Evolutionary conservation across 2,888 invertebrate species (phyloP).

Genomic region (Pseudanteris insignis): DNA sequence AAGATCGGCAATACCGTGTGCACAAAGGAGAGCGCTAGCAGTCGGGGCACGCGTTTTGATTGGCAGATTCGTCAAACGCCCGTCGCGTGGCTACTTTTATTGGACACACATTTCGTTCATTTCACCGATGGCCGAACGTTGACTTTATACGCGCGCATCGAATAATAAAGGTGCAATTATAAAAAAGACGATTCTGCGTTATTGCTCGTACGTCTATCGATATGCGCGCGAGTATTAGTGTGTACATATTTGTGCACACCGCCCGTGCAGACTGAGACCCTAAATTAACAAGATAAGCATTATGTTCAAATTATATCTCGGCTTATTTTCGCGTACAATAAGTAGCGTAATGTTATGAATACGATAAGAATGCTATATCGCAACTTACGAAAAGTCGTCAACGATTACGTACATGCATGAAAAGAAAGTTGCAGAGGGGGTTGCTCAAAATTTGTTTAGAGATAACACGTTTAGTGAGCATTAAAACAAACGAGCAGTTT

Average conservation of each 20-base stretch:
- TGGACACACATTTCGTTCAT: conserved; percentile 38
- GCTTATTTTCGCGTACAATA: too few species aligned
- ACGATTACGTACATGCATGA: too few species aligned
- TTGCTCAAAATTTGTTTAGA: too few species aligned
- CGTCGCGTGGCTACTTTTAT: conserved; percentile 44
- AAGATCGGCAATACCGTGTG: conserved; percentile 43
- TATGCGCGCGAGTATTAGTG: not conserved
- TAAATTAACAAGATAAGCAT: too few species aligned
- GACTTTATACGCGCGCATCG: conserved; percentile 33
- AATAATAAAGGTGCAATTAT: conserved; percentile 45
- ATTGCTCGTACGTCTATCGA: conserved; percentile 30
- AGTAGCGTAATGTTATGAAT: too few species aligned
- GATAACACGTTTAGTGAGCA: too few species aligned
- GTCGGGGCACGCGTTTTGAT: conserved; percentile 56
- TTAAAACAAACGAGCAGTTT: too few species aligned
- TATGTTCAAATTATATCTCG: too few species aligned
- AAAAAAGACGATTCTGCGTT: conserved; percentile 29
- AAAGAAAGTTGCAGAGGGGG: too few species aligned
- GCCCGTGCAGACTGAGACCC: too few species aligned
- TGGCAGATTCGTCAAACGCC: conserved; percentile 57
- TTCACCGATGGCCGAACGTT: conserved; percentile 37
- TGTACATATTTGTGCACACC: not conserved
- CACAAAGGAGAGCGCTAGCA: conserved; percentile 48
- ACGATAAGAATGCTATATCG: too few species aligned
- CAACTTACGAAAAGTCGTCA: too few species aligned